Percentiles rank a stretch among this genome's conserved stretches.
Conservation (phyloP, 2,888 invertebrate genomes). For the Pyrrhia umbra region DNA sequence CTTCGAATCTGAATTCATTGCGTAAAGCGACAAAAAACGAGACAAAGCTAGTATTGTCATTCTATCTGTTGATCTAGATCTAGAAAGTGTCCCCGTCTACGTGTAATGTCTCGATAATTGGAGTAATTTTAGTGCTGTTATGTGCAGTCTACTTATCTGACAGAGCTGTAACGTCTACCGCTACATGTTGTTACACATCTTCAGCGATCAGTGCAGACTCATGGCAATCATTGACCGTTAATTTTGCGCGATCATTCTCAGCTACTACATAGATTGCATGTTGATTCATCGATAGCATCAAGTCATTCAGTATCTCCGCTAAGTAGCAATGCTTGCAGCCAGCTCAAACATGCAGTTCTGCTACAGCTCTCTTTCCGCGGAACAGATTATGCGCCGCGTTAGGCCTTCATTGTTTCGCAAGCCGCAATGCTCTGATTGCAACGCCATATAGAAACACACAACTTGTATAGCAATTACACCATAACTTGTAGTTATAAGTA, state of each 20-base stretch:
- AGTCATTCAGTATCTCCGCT: conserved; percentile 24
- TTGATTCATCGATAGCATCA: conserved; percentile 27
- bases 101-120: conserved; percentile 48
- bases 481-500: conserved; percentile 63
- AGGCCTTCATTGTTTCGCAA: conserved; percentile 86
- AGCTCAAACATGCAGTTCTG: conserved; percentile 63
- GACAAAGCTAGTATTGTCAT: conserved; percentile 52
- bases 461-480: conserved; percentile 77
- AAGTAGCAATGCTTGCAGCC: conserved; percentile 31
- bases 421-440: conserved; percentile 88
- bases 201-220: conserved; percentile 23
- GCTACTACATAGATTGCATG: conserved; percentile 37
- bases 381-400: conserved; percentile 80
- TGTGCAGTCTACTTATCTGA: conserved; percentile 33
- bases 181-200: conserved; percentile 42
- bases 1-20: conserved; percentile 30
- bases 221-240: conserved; percentile 43
- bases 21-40: conserved; percentile 31
- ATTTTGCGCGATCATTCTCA: conserved; percentile 28
- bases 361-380: conserved; percentile 77
- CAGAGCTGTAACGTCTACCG: conserved; percentile 34
- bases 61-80: conserved; percentile 56
- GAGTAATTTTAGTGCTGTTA: conserved; percentile 35
- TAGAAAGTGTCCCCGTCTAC: conserved; percentile 59
- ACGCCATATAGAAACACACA: conserved; percentile 76